Base-by-base conservation (phyloP, 2,888 invertebrate species). In the Melipona beecheii region DNA sequence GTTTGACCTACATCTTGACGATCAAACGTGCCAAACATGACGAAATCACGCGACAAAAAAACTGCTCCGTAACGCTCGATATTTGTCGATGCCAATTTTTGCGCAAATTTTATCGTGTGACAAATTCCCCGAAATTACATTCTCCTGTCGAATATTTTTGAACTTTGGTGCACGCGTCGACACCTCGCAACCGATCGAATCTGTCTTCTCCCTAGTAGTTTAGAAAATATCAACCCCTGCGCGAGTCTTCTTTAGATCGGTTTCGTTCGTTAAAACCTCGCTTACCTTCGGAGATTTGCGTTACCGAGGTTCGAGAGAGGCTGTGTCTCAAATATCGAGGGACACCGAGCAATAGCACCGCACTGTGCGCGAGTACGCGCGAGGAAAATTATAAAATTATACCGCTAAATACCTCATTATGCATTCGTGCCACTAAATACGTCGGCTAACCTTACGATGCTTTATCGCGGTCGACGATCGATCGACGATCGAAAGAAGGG, bases 351-450 rank as follows among this genome's bases (percentile, higher is more conserved):
- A 2, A 4, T 24, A 60, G 21, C 31, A 13, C 43, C 9, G 43
- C 4, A 13, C 4, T 17, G 21, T 15, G 13, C 0, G 4, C 36
- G 15, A 49, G 24, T 43, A 70, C 13, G 24, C 36, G 60, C 58
- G 64, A 43, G 43, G 21, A 6, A 52, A 64, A 65, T 72, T 77
- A 66, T 50, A 43, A 65, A 65, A 66, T 75, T 65, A 56, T 36
- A 43, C 21, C 36, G 49, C 52, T 62, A 52, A 73, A 73, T 43
- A 49, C 13, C n/a, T 36, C 5, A 64, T 52, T 60, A 73, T 73
- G 49, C 72, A n/a, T 72, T 62, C 72, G 72, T 72, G 73, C 50
- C 9, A n/a, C 27, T 52, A 52, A 50, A 17, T n/a, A 71, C 27
- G 58, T 43, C 71, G 54, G n/a, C 11, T 2, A 50, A 24, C 9